Conservation (phyloP, 2,888 invertebrate genomes). For the Andrena flavipes region DNA sequence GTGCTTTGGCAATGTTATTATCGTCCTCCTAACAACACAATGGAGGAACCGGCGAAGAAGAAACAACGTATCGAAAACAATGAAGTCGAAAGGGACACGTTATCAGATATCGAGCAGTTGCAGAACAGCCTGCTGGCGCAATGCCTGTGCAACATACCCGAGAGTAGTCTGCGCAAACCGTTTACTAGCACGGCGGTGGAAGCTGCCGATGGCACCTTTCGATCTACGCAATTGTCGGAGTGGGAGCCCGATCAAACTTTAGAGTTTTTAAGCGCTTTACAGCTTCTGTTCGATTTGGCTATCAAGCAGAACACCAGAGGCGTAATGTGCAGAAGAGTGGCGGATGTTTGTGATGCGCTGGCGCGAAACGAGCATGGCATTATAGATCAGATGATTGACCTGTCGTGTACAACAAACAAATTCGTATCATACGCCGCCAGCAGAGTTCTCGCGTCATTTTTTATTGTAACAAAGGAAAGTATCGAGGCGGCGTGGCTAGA, state of each 20-base stretch:
- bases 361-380: constrained; percentile 93
- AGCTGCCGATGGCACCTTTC: constrained; percentile 85
- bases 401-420: constrained; percentile 92
- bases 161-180: constrained; percentile 89
- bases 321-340: constrained; percentile 92
- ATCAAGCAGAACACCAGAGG: constrained; percentile 93
- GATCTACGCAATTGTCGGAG: constrained; percentile 86
- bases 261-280: constrained; percentile 93
- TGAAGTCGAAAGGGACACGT: constrained; percentile 87
- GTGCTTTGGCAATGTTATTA: constrained; percentile 88
- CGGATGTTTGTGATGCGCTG: constrained; percentile 92
- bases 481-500: constrained; percentile 93
- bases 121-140: constrained; percentile 90
- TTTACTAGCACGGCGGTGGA: constrained; percentile 88
- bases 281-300: constrained; percentile 93
- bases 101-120: constrained; percentile 87
- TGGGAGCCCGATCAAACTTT: constrained; percentile 90
- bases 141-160: constrained; percentile 92
- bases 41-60: constrained; percentile 95
- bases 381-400: constrained; percentile 93
- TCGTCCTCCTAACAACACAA: constrained; percentile 87
- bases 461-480: constrained; percentile 93
- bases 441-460: constrained; percentile 92
- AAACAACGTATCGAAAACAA: constrained; percentile 90
- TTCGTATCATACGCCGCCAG: constrained; percentile 93